phyloP scores from a whole-genome alignment of 2,113 vertebrate species.

The Xerus inauris region DNA sequence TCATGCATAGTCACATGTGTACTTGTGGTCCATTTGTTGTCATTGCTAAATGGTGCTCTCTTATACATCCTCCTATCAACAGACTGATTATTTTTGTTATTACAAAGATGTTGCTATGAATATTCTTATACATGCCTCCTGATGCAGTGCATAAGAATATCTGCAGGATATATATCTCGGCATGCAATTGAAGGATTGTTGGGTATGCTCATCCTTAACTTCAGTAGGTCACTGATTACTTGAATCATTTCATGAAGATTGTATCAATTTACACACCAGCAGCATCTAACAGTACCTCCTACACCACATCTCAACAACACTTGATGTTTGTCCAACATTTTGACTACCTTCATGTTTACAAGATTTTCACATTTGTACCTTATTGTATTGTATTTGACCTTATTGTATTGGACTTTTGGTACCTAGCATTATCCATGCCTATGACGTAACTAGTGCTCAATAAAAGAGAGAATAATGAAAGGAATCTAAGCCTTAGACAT shows the following conservation, averaged over 20 bases:
- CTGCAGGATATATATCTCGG: neutral
- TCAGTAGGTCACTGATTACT: neutral
- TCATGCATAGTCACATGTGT: neutral
- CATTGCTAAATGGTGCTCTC: neutral
- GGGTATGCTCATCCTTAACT: neutral
- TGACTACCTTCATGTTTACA: neutral
- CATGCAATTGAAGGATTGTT: neutral
- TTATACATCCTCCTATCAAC: neutral
- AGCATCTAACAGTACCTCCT: neutral
- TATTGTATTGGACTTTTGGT: neutral
- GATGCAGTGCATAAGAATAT: neutral
- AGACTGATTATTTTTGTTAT: neutral
- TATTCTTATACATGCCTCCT: neutral
- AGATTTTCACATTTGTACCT: too few species aligned
- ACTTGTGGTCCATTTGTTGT: neutral
- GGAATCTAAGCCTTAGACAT: neutral
- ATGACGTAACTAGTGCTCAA: neutral
- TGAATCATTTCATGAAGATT: neutral
- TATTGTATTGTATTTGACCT: neutral
- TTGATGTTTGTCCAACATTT: neutral
- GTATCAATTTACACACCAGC: neutral
- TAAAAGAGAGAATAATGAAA: conserved; percentile 8
- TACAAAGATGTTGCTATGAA: neutral
- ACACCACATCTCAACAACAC: neutral
- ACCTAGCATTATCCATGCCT: neutral